phyloP scores from a whole-genome alignment of 2,888 invertebrate genomes.

The Scrobipalpa atriplicella region DNA sequence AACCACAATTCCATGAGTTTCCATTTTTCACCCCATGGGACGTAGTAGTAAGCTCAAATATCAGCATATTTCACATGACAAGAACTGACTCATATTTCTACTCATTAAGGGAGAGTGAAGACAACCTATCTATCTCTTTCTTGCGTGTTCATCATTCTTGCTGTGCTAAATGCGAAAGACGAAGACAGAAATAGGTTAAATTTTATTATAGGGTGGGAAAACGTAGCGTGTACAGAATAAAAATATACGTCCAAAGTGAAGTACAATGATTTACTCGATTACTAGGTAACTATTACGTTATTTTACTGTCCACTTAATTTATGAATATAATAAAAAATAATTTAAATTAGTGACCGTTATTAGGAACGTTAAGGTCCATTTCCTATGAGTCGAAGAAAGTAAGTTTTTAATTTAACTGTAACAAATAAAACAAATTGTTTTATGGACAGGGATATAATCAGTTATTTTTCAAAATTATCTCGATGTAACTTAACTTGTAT shows the following conservation, averaged over 20 bases:
- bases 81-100: conserved; percentile 35
- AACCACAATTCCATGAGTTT: not conserved
- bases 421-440: no score
- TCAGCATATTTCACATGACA: conserved; percentile 36
- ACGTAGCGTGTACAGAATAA: conserved; percentile 57
- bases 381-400: no score
- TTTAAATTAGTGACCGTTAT: no score
- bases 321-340: no score
- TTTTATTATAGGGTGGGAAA: conserved; percentile 45
- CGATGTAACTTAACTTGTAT: no score
- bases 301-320: no score
- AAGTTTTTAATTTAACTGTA: no score
- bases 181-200: conserved; percentile 41
- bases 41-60: conserved; percentile 3
- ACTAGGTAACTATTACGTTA: not conserved
- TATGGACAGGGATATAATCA: no score
- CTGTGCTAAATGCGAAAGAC: conserved; percentile 35
- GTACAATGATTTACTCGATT: not conserved
- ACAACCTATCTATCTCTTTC: conserved; percentile 44
- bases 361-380: no score
- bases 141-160: conserved; percentile 46
- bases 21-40: not conserved
- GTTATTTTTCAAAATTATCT: no score
- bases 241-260: conserved; percentile 49
- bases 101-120: conserved; percentile 41